Evolutionary conservation across 1,140 invertebrate genomes (phyloP), one percentile per base, ranked within the genome.

Genomic region (Bombus sibiricus): DNA sequence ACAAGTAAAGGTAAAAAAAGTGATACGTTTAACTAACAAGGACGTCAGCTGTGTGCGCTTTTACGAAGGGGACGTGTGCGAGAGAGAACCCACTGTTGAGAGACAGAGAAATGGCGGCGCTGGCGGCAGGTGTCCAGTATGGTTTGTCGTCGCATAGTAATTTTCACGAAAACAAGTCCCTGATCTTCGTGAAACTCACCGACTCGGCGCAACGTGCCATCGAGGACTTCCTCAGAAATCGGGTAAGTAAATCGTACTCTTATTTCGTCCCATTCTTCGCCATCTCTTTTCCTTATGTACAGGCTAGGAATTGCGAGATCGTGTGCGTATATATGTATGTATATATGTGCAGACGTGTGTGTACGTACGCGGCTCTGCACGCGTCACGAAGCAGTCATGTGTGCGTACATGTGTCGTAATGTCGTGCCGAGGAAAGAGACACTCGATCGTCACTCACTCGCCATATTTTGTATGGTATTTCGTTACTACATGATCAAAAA

Each of bases 101-200:
- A 87, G 89, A 91, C 86, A 89, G 79, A 96, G 96, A 98, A 97
- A 99, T 98, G 98, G 98, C 98, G 97, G 97, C 97, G 96, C 97
- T 98, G 96, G 97, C 97, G 96, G 97, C 98, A 97, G 98, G 98
- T 97, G 97, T 97, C 96, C 97, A 98, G 96, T 99, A 98, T 98
- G 98, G 98, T 96, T 97, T 98, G 96, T 98, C 98, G 96, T 98
- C 98, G 95, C 97, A 98, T 95, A 97, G 96, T 96, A 97, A 96
- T 96, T 97, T 97, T 96, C 96, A 97, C 96, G 97, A 97, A 96
- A 97, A 97, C 96, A 98, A 98, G 96, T 97, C 98, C 93, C 96
- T 98, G 94, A 97, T 99, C 95, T 98, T 98, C 96, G 98, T 99
- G 94, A 99, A 98, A 97, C 96, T 99, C 93, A 99, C 98, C 92